phyloP scores from a whole-genome alignment of 2,113 vertebrate species.

The Vulpes vulpes region DNA sequence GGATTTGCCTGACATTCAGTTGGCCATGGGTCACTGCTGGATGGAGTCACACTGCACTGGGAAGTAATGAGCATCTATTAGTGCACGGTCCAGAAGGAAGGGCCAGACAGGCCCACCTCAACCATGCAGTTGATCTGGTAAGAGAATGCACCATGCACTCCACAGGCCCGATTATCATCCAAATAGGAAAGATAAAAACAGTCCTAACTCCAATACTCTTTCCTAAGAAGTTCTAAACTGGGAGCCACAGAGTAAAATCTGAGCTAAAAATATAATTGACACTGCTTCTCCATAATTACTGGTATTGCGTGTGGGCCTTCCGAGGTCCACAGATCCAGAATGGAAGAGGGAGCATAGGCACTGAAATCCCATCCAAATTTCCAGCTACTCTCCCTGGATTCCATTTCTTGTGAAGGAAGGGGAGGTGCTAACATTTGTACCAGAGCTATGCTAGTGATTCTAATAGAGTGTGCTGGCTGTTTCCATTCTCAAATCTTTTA shows the following conservation, averaged over 20 bases:
- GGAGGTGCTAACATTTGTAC: background rate
- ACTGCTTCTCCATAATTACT: background rate
- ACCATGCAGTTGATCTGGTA: too few relatives aligned
- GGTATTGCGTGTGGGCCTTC: background rate
- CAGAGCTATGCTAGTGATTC: background rate
- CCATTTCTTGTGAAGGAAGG: background rate
- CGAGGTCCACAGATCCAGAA: background rate
- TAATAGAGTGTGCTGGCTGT: background rate
- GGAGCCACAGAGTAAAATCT: background rate
- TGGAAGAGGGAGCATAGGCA: background rate
- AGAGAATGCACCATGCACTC: background rate
- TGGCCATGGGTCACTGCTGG: background rate
- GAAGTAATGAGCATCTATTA: background rate
- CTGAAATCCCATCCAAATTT: background rate
- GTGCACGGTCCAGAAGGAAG: background rate
- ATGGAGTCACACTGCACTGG: background rate
- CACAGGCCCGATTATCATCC: rapidly evolving
- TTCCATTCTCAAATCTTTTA: background rate
- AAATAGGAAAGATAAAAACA: background rate
- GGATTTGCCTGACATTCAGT: background rate
- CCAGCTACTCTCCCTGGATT: background rate
- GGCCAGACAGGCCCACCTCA: background rate
- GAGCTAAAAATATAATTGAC: background rate
- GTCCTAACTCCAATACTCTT: rapidly evolving
- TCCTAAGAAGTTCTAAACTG: background rate